Evolutionary conservation across 2,888 invertebrate species (phyloP).

Genomic region (Acanthococcus lagerstroemiae): DNA sequence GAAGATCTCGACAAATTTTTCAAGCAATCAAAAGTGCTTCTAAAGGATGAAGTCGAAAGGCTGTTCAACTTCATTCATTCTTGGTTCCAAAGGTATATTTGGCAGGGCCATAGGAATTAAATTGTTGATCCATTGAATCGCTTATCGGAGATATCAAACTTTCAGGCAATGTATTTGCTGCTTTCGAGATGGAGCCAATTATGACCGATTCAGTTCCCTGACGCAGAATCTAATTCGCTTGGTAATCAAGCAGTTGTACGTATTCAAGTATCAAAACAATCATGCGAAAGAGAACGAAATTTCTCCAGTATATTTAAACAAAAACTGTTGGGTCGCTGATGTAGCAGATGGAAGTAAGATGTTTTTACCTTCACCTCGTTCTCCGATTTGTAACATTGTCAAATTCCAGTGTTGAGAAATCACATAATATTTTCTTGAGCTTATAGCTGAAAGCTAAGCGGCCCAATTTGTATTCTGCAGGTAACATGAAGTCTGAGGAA

Average conservation of each 20-base stretch:
- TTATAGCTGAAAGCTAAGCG: too few relatives aligned
- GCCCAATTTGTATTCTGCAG: not conserved
- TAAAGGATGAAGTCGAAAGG: conserved; percentile 69
- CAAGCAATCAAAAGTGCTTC: conserved; percentile 50
- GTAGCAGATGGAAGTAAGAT: conserved; percentile 1
- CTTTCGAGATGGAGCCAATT: conserved; percentile 83
- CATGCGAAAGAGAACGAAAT: conserved; percentile 42
- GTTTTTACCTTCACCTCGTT: not conserved
- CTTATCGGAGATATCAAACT: too few relatives aligned
- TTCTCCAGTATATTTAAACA: conserved; percentile 15
- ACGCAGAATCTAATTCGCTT: conserved; percentile 78
- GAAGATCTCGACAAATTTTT: conserved; percentile 41
- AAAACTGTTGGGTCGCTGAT: conserved; percentile 22
- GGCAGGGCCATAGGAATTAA: not conserved
- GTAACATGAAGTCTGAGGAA: conserved; percentile 32
- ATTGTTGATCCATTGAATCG: not conserved
- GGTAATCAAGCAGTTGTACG: conserved; percentile 71
- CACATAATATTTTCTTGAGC: too few relatives aligned
- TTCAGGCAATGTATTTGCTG: conserved; percentile 90
- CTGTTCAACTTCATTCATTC: conserved; percentile 75
- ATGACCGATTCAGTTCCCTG: conserved; percentile 79
- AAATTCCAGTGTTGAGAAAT: too few relatives aligned
- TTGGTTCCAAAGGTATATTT: conserved; percentile 71
- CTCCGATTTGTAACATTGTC: too few relatives aligned
- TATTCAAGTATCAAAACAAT: conserved; percentile 51